Evolutionary conservation across 1,140 invertebrate species (phyloP), one percentile per base, ranked within the genome.

Genomic region (Protaetia brevitarsis): DNA sequence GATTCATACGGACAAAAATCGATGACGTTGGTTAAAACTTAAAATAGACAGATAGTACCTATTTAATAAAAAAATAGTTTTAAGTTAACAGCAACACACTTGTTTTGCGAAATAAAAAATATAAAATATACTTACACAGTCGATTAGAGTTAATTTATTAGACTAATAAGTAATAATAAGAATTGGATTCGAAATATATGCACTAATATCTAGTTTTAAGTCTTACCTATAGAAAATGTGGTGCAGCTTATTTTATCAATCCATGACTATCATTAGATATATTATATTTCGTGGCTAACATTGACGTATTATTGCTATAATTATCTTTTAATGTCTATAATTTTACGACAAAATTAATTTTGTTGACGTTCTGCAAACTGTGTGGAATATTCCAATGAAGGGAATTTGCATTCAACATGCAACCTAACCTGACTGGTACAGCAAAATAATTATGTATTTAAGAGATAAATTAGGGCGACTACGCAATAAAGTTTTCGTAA

Each of bases 281-380:
- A 16, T 51, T 51, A 26, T 51, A 21, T 51, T 19, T 51, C 41
- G 41, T 51, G 41, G 10, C 19, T 23, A 26, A 23, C 13, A 8
- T 51, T 6, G 41, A 51, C 16, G 26, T 19, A 51, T 51, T 23
- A 51, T 51, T 23, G 41, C 41, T 51, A 51, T 51, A 23, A 51
- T 51, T 51, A 51, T 51, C 19, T 51, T 37, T 19, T 51, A 51
- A 51, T 51, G 41, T 51, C 41, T 26, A 51, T 8, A 23, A 51
- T 51, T 51, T 51, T 51, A 51, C 41, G 41, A 51, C 19, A 51
- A 51, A 51, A 51, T 51, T 51, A 51, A 51, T 51, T 51, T 51
- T 51, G 5, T 8, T 23, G 16, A 51, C 26, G 19, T 51, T 51
- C 34, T 26, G 13, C 13, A 13, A 45, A 45, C 16, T 45, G 23